These are phyloP conservation scores for Petrolisthes cinctipes DNA, from an alignment of 2,888 invertebrate species.

Conservation along the genomic window DNA sequence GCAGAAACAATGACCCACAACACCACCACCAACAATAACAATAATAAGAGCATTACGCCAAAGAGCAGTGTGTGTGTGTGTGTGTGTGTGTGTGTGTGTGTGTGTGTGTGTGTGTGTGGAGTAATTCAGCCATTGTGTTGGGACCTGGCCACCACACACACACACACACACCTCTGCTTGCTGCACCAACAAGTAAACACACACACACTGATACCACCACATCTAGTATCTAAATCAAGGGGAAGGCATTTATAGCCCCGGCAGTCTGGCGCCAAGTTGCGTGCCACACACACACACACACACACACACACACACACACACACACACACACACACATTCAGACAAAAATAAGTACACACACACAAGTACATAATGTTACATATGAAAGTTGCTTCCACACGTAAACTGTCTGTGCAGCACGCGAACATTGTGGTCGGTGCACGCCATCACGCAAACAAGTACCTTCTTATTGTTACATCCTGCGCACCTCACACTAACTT, in stretches of 20 bases:
- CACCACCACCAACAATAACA: not conserved
- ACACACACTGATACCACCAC: not conserved
- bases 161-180: not conserved
- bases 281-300: conserved; percentile 2
- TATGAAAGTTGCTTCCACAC: no score
- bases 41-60: not conserved
- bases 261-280: conserved; percentile 2
- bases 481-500: not conserved
- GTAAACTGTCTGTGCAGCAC: no score
- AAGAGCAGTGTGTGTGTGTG: no score
- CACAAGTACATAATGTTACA: not conserved
- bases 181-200: not conserved
- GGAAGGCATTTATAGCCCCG: conserved; percentile 5
- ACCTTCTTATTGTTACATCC: not conserved
- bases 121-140: no score
- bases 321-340: not conserved
- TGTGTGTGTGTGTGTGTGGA: no score
- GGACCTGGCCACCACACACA: not conserved
- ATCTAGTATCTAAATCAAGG: not conserved
- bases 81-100: no score
- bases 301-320: conserved; percentile 2
- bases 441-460: no score
- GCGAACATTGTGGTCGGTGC: no score
- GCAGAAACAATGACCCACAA: not conserved
- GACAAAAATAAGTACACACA: not conserved